A percentile compares a stretch with the other conserved stretches of the same genome.
Conservation (phyloP, 2,888 invertebrate genomes). For the Archips crataeganus region DNA sequence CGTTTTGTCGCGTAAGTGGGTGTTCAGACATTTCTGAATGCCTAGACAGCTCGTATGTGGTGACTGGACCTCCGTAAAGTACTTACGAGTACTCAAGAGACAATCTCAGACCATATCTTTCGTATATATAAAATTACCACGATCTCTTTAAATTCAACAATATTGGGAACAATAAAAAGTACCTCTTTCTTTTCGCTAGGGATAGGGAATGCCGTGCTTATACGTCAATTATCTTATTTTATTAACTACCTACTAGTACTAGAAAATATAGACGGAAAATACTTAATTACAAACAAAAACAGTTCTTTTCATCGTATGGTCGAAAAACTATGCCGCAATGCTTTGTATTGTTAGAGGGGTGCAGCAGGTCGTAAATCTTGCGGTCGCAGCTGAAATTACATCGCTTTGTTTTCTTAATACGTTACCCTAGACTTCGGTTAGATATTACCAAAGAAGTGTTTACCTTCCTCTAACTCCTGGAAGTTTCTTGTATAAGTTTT, state of each 20-base stretch:
- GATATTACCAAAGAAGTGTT: slow-evolving; percentile 39
- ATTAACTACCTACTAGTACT: background rate
- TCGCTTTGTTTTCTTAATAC: slow-evolving; percentile 70
- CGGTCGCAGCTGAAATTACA: slow-evolving; percentile 74
- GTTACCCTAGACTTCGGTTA: slow-evolving; percentile 64
- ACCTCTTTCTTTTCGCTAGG: no score
- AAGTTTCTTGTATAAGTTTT: slow-evolving; percentile 9
- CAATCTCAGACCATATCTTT: no score
- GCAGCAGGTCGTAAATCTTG: slow-evolving; percentile 73
- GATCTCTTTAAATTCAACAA: no score
- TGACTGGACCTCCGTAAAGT: no score
- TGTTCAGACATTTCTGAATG: no score
- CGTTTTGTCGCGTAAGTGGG: no score
- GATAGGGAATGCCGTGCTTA: background rate
- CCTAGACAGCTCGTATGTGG: no score
- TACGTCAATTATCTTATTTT: background rate
- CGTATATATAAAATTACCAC: no score
- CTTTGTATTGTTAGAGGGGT: slow-evolving; percentile 51
- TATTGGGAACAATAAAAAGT: no score
- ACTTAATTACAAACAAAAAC: background rate
- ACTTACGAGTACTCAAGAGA: no score
- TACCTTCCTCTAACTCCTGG: slow-evolving; percentile 23
- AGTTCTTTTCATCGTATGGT: background rate
- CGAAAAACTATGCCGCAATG: slow-evolving; percentile 29
- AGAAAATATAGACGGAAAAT: background rate